Evolutionary conservation across 2,888 invertebrate species (phyloP), one percentile per base, ranked within the genome.

Genomic region (Chaitophorus viminalis): DNA sequence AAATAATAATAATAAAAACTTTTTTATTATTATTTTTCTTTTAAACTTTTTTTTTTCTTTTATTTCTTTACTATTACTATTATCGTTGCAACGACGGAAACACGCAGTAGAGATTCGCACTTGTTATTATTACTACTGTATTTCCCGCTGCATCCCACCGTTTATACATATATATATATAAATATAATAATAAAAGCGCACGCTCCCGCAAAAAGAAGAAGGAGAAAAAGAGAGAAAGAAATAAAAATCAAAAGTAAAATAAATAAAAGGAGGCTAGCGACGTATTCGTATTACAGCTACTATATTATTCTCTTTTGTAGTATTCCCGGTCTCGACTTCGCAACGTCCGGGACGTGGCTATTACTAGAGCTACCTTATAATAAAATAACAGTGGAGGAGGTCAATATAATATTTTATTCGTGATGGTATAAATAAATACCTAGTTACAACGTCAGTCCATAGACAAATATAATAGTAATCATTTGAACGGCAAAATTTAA

Each of bases 201-300:
- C 76, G 68, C 68, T 84, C 84, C 84, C 84, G 31, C 84, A 77
- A 68, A 84, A 85, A 76, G 65, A 68, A 46, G 60, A 60, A 25
- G 17, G 11, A 52, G 54, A 60, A 21, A 60, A 21, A n/a, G 65
- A 39, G 31, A 85, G n/a, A 85, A 77, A 77, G 76, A 85, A 85
- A 85, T 77, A 85, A 85, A 85, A 85, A 85, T 85, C 84, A 85
- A 85, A 85, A 85, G 84, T 85, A 77, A 85, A 85, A 85, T 85
- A 85, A 85, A 85, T 85, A 85, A 85, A 85, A 85, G 46, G 84
- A 85, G 84, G 84, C 84, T 85, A 85, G 84, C 68, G 84, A 85
- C 84, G 84, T 84, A 84, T 84, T 84, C 84, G 84, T 85, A 85
- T 85, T 85, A 85, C 84, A 68, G 84, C 84, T 85, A 85, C 77